phyloP scores from a whole-genome alignment of 2,797 vertebrate genomes.

The Muscicapa comitata region DNA sequence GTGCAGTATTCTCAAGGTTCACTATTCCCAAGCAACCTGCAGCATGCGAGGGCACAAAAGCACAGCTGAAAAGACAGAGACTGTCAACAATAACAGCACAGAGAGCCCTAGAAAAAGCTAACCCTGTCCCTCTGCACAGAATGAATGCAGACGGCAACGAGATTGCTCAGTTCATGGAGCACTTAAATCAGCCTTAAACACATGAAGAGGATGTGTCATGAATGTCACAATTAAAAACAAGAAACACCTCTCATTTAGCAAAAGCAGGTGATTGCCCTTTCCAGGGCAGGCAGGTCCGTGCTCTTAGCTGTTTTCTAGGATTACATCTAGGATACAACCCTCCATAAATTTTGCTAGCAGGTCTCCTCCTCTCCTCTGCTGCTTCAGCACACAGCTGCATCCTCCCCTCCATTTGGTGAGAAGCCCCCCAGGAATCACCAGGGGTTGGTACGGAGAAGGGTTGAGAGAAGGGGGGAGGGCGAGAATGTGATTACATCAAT shows the following conservation, averaged over 20 bases:
- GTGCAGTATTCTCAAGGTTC: background rate
- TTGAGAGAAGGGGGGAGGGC: background rate
- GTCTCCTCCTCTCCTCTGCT: background rate
- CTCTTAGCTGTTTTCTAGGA: background rate
- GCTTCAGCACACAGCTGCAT: conserved; percentile 18
- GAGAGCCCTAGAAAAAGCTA: background rate
- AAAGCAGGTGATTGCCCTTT: background rate
- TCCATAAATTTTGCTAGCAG: background rate
- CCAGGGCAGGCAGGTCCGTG: background rate
- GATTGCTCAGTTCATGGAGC: background rate
- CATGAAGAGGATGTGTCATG: accelerated
- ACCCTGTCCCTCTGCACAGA: background rate
- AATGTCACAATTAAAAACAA: background rate
- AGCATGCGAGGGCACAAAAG: conserved; percentile 3
- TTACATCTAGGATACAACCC: background rate
- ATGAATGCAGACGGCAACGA: background rate
- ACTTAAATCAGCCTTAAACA: background rate
- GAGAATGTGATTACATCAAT: conserved; percentile 53
- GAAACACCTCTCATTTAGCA: background rate
- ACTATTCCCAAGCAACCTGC: conserved; percentile 32
- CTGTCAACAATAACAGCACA: background rate
- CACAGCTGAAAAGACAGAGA: background rate
- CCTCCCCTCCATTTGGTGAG: background rate
- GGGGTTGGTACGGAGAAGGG: background rate
- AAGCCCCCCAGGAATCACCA: conserved; percentile 14